Evolutionary conservation across 2,797 vertebrate species (phyloP).

Genomic region (Pangasius djambal): DNA sequence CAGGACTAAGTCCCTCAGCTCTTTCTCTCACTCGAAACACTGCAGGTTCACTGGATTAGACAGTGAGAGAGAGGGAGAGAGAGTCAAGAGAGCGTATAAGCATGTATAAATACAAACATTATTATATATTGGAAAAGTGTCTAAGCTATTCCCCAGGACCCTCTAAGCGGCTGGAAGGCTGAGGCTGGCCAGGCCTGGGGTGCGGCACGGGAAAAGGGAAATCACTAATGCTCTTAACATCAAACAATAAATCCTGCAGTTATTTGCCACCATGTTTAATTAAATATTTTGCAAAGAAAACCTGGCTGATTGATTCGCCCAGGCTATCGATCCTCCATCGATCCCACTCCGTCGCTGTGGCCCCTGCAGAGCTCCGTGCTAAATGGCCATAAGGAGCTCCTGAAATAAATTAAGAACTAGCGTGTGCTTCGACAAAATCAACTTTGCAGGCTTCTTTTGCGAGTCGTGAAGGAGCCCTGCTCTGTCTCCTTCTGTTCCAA

Average conservation of each 20-base stretch:
- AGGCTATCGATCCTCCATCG: slow-evolving; percentile 84
- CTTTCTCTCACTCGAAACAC: slow-evolving; percentile 82
- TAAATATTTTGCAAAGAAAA: slow-evolving; percentile 94
- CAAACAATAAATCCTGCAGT: slow-evolving; percentile 89
- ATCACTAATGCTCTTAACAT: slow-evolving; percentile 92
- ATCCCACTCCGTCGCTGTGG: slow-evolving; percentile 69
- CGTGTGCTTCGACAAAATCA: slow-evolving; percentile 62
- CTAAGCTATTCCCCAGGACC: slow-evolving; percentile 85
- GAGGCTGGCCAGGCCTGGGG: slow-evolving; percentile 77
- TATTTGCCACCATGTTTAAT: slow-evolving; percentile 92
- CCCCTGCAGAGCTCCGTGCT: slow-evolving; percentile 84
- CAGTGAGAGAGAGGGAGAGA: slow-evolving; percentile 61
- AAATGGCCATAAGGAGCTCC: slow-evolving; percentile 78
- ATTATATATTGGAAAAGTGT: slow-evolving; percentile 95
- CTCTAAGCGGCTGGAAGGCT: slow-evolving; percentile 84
- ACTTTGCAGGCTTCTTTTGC: slow-evolving; percentile 49
- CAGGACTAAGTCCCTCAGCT: slow-evolving; percentile 72
- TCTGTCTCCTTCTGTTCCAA: slow-evolving; percentile 20
- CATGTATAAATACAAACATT: slow-evolving; percentile 90
- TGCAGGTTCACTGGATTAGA: slow-evolving; percentile 84
- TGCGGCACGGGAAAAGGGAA: slow-evolving; percentile 86
- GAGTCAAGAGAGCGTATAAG: slow-evolving; percentile 84
- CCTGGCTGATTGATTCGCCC: slow-evolving; percentile 87
- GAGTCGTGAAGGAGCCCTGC: not conserved
- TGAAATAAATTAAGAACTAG: slow-evolving; percentile 76